Evolutionary conservation across 2,888 invertebrate species (phyloP).

Genomic region (Clivina fossor): DNA sequence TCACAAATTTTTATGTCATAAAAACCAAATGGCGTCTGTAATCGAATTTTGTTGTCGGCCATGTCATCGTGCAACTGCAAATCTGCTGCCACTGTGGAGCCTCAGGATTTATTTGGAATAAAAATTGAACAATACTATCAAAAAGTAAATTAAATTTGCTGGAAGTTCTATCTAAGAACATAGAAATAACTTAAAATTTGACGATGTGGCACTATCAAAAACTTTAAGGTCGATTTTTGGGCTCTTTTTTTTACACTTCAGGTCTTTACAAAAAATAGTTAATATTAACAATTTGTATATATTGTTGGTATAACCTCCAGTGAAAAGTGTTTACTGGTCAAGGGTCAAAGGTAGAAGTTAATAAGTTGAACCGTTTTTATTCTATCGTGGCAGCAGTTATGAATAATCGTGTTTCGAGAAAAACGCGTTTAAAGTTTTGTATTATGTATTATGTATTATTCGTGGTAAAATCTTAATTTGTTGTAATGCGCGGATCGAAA

Average conservation of each 20-base stretch:
- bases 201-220: too few relatives aligned
- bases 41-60: not conserved
- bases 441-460: not conserved
- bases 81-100: not conserved
- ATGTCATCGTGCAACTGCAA: not conserved
- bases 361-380: not conserved
- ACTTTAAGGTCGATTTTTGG: conserved; percentile 1
- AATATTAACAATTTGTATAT: not conserved
- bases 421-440: not conserved
- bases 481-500: conserved; percentile 1
- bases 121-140: not conserved
- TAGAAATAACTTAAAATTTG: too few relatives aligned
- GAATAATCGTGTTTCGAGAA: not conserved
- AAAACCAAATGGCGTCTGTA: not conserved
- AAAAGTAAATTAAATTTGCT: not conserved
- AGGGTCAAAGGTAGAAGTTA: not conserved
- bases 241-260: not conserved
- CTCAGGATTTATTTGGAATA: not conserved
- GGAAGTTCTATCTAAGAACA: not conserved
- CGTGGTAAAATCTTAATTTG: not conserved
- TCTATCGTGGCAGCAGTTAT: not conserved
- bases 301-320: not conserved
- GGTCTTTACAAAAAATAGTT: too few relatives aligned
- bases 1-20: not conserved
- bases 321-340: not conserved